Evolutionary conservation across 2,888 invertebrate genomes (phyloP), one percentile per base, ranked within the genome.

Genomic region (Clanis bilineata): DNA sequence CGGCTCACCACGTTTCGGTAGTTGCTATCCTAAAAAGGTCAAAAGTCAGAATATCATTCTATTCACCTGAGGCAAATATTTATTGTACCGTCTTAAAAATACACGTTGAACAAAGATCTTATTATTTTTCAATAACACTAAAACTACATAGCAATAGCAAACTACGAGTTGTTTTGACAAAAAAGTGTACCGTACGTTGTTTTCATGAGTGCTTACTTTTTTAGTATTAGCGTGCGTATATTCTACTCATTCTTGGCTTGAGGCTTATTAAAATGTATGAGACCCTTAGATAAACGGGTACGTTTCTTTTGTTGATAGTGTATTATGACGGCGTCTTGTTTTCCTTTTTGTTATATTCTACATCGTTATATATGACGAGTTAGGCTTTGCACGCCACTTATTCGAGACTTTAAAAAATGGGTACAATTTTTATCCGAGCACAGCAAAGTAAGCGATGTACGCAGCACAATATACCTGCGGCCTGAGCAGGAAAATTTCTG

Each of bases 261-360:
- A 28, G 9, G 25, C 25, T 47, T 47, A 47, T 47, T 28, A 47
- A 47, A 47, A 47, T 47, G 28, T 28, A 47, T 47, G 28, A 47
- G 7, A 15, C 25, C 15, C 28, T 25, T 9, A 47, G 41, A 18
- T 18, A 28, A 28, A 28, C 25, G 47, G 2, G 25, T 23, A 22
- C 23, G 23, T n/a, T 23, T 44, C 12, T 44, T 44, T n/a, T 45
- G n/a, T 45, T 25, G 10, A 45, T n/a, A 45, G 45, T 25, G 5
- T 3, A 45, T n/a, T 23, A 25, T 45, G 7, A 38, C 10, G 12
- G 12, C 10, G 38, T 38, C n/a, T n/a, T n/a, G n/a, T 32, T 32
- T 32, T 7, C 32, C 9, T 32, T 32, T 32, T 32, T 32, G 32
- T 32, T 32, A 32, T 32, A 32, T 9, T 7, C 9, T n/a, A n/a